Evolutionary conservation across 2,797 vertebrate genomes (phyloP).

Genomic region (Hapalemur alaotrensis): DNA sequence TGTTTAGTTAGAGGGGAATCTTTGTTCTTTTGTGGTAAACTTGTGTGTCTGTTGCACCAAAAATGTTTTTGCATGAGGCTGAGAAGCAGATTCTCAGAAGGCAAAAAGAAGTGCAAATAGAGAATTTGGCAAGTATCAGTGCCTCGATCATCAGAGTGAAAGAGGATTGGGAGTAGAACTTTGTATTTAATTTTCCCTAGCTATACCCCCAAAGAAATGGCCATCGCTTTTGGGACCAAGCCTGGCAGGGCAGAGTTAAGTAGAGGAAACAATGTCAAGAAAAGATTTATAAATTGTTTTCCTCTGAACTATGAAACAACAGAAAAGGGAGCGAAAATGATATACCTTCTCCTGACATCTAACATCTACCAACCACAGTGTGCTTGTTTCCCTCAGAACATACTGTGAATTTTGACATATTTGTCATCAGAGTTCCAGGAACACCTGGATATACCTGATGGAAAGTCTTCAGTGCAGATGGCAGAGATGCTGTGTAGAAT

Average conservation of each 20-base stretch:
- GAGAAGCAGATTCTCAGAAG: not conserved
- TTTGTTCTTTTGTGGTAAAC: not conserved
- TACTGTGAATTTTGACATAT: rapidly evolving
- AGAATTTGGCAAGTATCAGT: not conserved
- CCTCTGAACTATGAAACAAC: not conserved
- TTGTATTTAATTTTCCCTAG: not conserved
- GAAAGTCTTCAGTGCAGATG: not conserved
- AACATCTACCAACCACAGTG: not conserved
- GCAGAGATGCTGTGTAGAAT: not conserved
- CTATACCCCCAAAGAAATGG: not conserved
- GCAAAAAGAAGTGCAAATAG: not conserved
- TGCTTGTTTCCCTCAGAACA: not conserved
- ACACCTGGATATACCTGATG: not conserved
- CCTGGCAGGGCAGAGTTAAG: not conserved
- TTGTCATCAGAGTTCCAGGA: not conserved
- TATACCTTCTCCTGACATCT: not conserved
- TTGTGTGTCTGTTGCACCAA: not conserved
- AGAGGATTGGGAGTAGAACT: not conserved
- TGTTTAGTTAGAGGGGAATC: not conserved
- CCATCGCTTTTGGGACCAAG: not conserved
- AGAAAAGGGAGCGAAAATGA: not conserved
- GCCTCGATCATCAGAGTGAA: not conserved
- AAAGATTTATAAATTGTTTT: not conserved
- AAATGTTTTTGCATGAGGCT: not conserved
- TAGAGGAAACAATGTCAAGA: not conserved